A percentile compares a stretch with the other conserved stretches of the same genome.
phyloP scores from a whole-genome alignment of 2,888 invertebrate species.

The Villa cingulata region DNA sequence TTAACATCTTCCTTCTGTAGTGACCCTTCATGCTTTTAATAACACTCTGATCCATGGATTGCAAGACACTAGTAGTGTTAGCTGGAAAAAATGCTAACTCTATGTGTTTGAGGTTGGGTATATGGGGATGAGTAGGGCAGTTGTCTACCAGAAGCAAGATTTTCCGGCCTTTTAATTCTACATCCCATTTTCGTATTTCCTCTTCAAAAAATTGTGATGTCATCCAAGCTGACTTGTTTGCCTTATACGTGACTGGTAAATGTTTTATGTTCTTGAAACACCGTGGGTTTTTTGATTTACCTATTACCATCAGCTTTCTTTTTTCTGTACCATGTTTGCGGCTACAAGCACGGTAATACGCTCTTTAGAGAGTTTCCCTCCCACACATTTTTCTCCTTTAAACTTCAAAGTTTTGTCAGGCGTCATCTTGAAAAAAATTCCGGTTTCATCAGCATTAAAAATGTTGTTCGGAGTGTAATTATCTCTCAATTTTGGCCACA shows the following conservation, averaged over 20 bases:
- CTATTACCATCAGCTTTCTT: neutral
- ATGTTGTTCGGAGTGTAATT: neutral
- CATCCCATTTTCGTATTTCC: neutral
- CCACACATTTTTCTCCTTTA: neutral
- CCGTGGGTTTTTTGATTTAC: constrained; percentile 1
- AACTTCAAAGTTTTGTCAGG: constrained; percentile 2
- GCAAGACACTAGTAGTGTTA: neutral
- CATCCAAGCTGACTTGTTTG: neutral
- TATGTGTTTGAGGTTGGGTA: neutral
- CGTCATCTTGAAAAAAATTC: neutral
- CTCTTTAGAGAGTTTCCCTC: neutral
- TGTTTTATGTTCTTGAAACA: neutral
- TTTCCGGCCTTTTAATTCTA: neutral
- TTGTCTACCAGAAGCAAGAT: constrained; percentile 1
- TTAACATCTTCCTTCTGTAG: constrained; percentile 11
- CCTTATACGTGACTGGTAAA: neutral
- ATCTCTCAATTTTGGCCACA: neutral
- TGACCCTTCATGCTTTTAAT: constrained; percentile 11
- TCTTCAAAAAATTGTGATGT: neutral
- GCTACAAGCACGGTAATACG: neutral
- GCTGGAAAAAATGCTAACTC: neutral
- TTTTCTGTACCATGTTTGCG: neutral
- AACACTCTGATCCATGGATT: constrained; percentile 1
- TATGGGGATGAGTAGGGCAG: neutral
- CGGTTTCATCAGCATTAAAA: constrained; percentile 2